A percentile compares a stretch with the other conserved stretches of the same genome.
These are phyloP conservation scores for Pseudochaenichthys georgianus DNA, from an alignment of 2,797 vertebrate genomes.

Conservation along the genomic window DNA sequence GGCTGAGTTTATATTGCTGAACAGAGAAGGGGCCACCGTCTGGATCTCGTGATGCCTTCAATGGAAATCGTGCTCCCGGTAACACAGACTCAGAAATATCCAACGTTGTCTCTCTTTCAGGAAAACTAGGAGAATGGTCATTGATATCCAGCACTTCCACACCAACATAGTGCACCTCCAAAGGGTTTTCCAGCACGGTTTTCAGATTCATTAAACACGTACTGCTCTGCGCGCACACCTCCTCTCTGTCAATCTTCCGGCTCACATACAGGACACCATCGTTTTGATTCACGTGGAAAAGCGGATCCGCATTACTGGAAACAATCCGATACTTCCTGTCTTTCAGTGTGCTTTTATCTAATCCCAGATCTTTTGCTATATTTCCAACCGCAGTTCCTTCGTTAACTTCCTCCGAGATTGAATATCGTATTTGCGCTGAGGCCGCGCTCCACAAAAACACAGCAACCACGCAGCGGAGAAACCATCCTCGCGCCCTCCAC, in stretches of 20 bases:
- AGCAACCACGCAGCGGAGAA: constrained; percentile 16
- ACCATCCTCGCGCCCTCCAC: not conserved
- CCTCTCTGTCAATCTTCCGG: constrained; percentile 81
- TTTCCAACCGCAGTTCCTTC: constrained; percentile 82
- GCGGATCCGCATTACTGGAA: constrained; percentile 57
- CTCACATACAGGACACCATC: constrained; percentile 83
- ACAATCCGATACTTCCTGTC: constrained; percentile 80
- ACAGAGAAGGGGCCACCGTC: constrained; percentile 71
- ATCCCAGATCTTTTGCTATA: constrained; percentile 80
- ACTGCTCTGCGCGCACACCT: constrained; percentile 68
- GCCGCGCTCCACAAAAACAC: constrained; percentile 41
- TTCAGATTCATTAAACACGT: constrained; percentile 79
- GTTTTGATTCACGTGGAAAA: constrained; percentile 82
- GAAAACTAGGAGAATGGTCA: constrained; percentile 72
- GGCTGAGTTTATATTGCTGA: constrained; percentile 69
- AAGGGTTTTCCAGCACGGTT: constrained; percentile 79
- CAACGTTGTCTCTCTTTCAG: constrained; percentile 47
- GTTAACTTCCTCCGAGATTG: constrained; percentile 76
- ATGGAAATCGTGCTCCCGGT: constrained; percentile 60
- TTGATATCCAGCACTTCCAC: constrained; percentile 83
- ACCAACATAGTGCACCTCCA: constrained; percentile 80
- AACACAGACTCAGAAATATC: constrained; percentile 69
- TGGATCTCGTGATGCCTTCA: constrained; percentile 62
- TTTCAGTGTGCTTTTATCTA: constrained; percentile 68
- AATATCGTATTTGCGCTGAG: constrained; percentile 76